These are phyloP conservation scores for Dermatemys mawii DNA, from an alignment of 2,113 vertebrate species.

Conservation along the genomic window DNA sequence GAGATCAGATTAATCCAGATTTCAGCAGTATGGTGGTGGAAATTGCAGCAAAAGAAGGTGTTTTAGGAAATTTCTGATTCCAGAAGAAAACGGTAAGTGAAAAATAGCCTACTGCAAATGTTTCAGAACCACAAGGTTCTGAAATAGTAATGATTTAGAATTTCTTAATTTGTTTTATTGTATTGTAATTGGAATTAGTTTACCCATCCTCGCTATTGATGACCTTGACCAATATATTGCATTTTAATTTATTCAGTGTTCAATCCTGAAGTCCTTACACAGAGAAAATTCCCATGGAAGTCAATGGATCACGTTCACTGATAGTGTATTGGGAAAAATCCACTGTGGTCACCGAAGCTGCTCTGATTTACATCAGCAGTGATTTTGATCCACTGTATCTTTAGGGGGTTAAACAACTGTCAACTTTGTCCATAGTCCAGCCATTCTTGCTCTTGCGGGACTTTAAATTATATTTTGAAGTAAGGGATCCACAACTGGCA, in stretches of 20 bases:
- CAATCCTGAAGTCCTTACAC: neutral
- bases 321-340: neutral
- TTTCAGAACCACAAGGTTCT: neutral
- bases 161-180: neutral
- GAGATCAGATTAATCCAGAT: neutral
- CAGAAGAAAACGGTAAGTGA: neutral
- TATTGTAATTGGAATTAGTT: neutral
- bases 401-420: slow-evolving; percentile 24
- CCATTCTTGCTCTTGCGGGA: slow-evolving; percentile 5
- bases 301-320: neutral
- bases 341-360: neutral
- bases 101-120: neutral
- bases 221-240: neutral
- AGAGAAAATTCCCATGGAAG: rapidly evolving
- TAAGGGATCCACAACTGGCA: neutral
- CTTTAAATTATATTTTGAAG: neutral
- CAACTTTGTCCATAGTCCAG: neutral
- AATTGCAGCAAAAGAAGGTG: neutral
- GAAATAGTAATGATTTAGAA: neutral
- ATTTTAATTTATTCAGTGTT: neutral
- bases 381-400: neutral
- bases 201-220: neutral
- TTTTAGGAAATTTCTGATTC: neutral
- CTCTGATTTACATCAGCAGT: neutral
- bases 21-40: neutral